Evolutionary conservation across 2,113 vertebrate genomes (phyloP).

Genomic region (Marmota flaviventris): DNA sequence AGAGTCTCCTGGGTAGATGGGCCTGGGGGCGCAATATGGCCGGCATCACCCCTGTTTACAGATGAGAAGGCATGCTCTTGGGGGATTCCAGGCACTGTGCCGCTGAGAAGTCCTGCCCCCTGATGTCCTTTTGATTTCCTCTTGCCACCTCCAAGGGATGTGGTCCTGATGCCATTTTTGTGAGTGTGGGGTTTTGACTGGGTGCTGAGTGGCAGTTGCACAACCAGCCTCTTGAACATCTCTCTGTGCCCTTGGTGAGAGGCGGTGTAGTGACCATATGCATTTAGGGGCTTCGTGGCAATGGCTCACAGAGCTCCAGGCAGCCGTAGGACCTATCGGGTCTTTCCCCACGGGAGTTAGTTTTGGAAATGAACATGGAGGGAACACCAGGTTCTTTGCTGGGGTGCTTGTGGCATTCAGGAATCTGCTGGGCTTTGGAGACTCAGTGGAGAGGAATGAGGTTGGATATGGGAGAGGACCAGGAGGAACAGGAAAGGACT

Average conservation of each 20-base stretch:
- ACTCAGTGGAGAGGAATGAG: not conserved
- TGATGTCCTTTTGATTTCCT: not conserved
- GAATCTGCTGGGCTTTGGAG: not conserved
- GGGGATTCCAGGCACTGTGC: rapidly evolving
- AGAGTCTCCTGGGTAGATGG: rapidly evolving
- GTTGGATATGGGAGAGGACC: not conserved
- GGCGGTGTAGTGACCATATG: rapidly evolving
- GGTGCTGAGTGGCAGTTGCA: not conserved
- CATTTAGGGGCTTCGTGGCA: not conserved
- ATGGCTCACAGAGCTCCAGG: not conserved
- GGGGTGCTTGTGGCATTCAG: not conserved
- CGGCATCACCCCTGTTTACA: not conserved
- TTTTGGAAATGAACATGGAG: no score
- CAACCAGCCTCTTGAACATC: no score
- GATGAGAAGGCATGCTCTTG: rapidly evolving
- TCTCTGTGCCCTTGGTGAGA: not conserved
- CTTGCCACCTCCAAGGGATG: not conserved
- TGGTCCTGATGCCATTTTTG: not conserved
- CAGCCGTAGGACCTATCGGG: not conserved
- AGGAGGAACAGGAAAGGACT: not conserved
- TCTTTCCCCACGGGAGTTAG: not conserved
- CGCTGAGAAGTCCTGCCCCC: no score
- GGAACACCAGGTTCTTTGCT: not conserved
- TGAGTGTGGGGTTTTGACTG: not conserved
- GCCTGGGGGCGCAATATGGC: rapidly evolving